phyloP scores from a whole-genome alignment of 1,140 invertebrate genomes.

The Elymnias hypermnestra region DNA sequence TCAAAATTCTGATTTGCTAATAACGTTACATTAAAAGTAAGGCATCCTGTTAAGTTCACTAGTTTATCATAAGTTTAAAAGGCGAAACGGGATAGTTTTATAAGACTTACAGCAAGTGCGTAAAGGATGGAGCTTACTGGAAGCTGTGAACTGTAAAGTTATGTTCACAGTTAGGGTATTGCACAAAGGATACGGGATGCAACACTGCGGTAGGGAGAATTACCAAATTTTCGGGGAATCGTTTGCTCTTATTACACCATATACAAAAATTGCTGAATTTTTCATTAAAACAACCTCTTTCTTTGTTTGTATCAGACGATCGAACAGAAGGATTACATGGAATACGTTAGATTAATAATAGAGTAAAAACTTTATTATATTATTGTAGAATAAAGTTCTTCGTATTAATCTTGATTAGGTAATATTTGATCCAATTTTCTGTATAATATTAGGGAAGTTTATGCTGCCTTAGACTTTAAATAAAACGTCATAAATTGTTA shows the following conservation, averaged over 20 bases:
- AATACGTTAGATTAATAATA: too few relatives aligned
- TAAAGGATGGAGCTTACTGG: conserved; percentile 8
- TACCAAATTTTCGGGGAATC: conserved; percentile 26
- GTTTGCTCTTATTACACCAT: not conserved
- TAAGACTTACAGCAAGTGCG: not conserved
- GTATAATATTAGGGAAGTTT: too few relatives aligned
- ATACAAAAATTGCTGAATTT: not conserved
- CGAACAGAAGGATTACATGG: too few relatives aligned
- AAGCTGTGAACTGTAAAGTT: conserved; percentile 37
- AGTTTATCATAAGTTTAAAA: conserved; percentile 21
- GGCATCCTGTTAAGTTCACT: conserved; percentile 18
- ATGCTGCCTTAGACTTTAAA: too few relatives aligned
- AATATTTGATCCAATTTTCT: too few relatives aligned
- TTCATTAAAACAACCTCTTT: not conserved
- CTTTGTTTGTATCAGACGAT: too few relatives aligned
- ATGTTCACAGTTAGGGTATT: conserved; percentile 48
- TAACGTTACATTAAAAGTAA: conserved; percentile 10
- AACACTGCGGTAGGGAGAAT: conserved; percentile 18
- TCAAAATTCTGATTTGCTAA: too few relatives aligned
- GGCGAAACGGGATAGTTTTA: conserved; percentile 5
- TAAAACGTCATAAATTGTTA: too few relatives aligned
- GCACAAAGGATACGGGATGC: conserved; percentile 44
- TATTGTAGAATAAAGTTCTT: too few relatives aligned
- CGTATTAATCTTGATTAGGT: too few relatives aligned
- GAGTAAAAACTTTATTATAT: too few relatives aligned